Base-by-base conservation (phyloP, 2,888 invertebrate genomes). In the Tetragonisca angustula region DNA sequence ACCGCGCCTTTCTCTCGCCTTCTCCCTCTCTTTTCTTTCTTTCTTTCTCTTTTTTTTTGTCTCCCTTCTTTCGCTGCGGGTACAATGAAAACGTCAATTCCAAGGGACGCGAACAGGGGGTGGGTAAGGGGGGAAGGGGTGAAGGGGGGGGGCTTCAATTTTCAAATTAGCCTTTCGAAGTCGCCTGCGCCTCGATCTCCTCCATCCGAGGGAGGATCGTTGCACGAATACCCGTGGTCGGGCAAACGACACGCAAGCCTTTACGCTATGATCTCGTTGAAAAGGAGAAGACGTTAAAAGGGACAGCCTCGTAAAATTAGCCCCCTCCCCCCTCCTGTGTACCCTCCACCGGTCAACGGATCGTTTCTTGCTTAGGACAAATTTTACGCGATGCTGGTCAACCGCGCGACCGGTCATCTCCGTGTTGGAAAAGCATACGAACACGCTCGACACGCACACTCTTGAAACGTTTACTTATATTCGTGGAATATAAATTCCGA, bases 231-330 rank as follows among this genome's bases (percentile, higher is more conserved):
- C 11, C 36, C 56, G 56, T 36, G 52, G 27, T 21, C n/a, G 49
- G 69, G 52, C 24, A 24, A 81, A 81, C 68, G 74, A 27, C 75
- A 72, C 83, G 83, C 76, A 32, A 83, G 52, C 70, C 49, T 76
- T 43, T 69, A 17, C 68, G 73, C 79, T 79, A 75, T 68, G 82
- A 82, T 79, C 74, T 24, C 71, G 61, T 27, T 67, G 74, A 79
- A 65, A 24, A 61, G 52, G 65, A 49, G 69, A 59, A 56, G 59
- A 43, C 71, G 61, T 80, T 75, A 71, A 75, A 75, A 71, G 79
- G 54, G 72, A 76, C 81, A 67, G 61, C 77, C 62, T 87, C 87
- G 87, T 84, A 87, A 89, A 89, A 87, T 89, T 87, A 84, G 86
- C 74, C 77, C 73, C 61, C 27, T 2, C 4, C 27, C 27, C 32